Conservation (phyloP, 2,113 vertebrate genomes). For the Hystrix brachyura region DNA sequence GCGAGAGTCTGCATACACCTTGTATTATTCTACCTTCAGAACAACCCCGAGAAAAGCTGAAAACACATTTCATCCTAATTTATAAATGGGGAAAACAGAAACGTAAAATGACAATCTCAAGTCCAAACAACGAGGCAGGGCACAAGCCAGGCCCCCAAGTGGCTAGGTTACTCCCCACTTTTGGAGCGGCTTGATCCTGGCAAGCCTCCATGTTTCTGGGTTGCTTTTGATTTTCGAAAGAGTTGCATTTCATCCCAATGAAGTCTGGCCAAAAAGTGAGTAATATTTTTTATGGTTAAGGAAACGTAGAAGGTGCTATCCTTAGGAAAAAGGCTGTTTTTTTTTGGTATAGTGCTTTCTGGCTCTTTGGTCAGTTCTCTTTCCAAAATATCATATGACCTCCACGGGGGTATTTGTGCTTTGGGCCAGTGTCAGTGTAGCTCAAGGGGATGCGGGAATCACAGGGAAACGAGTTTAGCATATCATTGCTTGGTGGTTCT, state of each 20-base stretch:
- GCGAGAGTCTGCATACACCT: not conserved
- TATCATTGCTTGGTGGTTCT: not conserved
- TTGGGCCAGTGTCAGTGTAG: not conserved
- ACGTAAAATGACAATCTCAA: not conserved
- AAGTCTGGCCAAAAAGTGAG: not conserved
- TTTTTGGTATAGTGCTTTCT: not conserved
- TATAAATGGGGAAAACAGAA: not conserved
- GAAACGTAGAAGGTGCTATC: conserved; percentile 33
- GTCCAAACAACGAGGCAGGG: not conserved
- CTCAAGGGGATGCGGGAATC: not conserved
- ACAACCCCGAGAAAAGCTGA: not conserved
- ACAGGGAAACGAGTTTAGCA: not conserved
- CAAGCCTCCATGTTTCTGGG: not conserved
- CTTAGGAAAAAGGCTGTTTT: not conserved
- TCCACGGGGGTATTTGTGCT: not conserved
- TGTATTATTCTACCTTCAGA: not conserved
- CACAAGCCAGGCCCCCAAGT: not conserved
- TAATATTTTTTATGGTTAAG: conserved; percentile 31
- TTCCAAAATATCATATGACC: not conserved
- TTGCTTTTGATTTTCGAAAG: not conserved
- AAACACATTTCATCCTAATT: not conserved
- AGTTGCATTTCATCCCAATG: not conserved
- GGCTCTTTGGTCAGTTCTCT: not conserved
- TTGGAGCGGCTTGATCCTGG: not conserved
- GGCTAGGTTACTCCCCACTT: not conserved